These are phyloP conservation scores for Bubo bubo DNA, from an alignment of 2,113 vertebrate genomes.

Conservation along the genomic window DNA sequence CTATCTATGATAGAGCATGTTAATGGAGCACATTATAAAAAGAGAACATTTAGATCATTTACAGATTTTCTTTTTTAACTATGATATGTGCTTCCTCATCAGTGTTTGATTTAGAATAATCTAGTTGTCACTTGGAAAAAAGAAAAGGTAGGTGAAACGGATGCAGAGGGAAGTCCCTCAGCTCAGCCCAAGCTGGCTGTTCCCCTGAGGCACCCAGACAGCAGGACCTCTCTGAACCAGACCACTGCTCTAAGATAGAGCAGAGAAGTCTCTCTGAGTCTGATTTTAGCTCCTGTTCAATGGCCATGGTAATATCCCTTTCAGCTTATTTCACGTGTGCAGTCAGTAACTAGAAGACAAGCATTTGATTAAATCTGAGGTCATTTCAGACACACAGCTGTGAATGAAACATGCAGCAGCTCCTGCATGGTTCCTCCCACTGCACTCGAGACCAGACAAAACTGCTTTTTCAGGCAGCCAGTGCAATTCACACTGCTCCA, in stretches of 20 bases:
- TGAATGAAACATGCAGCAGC: not conserved
- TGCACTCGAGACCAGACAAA: not conserved
- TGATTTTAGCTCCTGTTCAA: not conserved
- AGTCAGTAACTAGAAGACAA: not conserved
- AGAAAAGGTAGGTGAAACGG: not conserved
- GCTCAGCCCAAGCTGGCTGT: not conserved
- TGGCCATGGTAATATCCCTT: accelerated
- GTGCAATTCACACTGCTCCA: not conserved
- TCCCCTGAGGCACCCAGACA: not conserved
- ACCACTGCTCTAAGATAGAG: not conserved
- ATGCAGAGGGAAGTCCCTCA: not conserved
- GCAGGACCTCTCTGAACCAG: not conserved
- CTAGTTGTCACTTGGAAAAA: not conserved
- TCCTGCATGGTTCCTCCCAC: not conserved
- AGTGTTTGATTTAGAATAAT: not conserved
- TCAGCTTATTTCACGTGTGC: not conserved
- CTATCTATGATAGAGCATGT: not conserved
- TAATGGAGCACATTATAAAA: not conserved
- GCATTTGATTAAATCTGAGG: not conserved
- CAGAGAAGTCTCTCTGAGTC: not conserved
- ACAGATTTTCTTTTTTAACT: not conserved
- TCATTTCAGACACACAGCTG: not conserved
- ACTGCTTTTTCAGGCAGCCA: not conserved
- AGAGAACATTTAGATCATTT: not conserved
- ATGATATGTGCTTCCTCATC: not conserved